Evolutionary conservation across 2,113 vertebrate species (phyloP).

Genomic region (Crypturellus undulatus): DNA sequence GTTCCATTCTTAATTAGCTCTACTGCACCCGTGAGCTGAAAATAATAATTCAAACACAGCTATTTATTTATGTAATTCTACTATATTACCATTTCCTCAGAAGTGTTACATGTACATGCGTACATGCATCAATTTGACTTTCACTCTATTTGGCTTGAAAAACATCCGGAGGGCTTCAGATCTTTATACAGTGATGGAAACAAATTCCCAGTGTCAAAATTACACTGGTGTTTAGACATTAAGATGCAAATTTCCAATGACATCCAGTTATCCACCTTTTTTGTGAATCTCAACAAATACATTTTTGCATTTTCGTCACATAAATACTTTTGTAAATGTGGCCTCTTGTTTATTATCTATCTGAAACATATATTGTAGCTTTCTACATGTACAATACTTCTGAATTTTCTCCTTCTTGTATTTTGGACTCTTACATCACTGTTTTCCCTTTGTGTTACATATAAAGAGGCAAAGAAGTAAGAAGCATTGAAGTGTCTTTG

Average conservation of each 20-base stretch:
- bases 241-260: background rate
- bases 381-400: background rate
- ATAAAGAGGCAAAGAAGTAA: background rate
- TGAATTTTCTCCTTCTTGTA: background rate
- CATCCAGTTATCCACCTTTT: background rate
- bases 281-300: background rate
- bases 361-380: background rate
- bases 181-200: background rate
- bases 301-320: background rate
- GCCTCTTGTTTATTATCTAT: background rate
- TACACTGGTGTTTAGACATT: background rate
- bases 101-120: background rate
- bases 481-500: background rate
- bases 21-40: background rate
- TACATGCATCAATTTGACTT: background rate
- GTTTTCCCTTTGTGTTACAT: background rate
- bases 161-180: background rate
- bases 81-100: background rate
- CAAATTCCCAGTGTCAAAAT: background rate
- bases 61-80: background rate
- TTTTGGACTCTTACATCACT: background rate
- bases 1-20: background rate
- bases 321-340: background rate
- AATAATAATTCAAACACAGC: background rate
- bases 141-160: slow-evolving; percentile 6